Percentiles rank a stretch among this genome's conserved stretches.
phyloP scores from a whole-genome alignment of 2,113 vertebrate species.

The Pontoporia blainvillei region DNA sequence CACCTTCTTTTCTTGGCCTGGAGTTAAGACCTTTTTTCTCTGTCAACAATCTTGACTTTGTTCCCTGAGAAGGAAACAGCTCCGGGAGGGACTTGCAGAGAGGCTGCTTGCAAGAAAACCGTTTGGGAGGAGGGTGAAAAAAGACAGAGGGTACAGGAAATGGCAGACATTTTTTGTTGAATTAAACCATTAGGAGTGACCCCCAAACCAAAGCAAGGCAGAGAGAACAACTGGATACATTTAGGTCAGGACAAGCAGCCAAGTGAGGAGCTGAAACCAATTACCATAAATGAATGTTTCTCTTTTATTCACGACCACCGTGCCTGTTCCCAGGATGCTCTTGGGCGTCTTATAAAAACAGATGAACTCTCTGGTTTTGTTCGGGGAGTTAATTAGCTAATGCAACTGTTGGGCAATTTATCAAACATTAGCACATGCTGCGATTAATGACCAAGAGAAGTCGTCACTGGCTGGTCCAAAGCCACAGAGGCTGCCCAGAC shows the following conservation, averaged over 20 bases:
- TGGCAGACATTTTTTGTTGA: constrained; percentile 96
- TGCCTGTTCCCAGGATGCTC: constrained; percentile 90
- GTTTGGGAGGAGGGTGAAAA: constrained; percentile 92
- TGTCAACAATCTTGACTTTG: constrained; percentile 90
- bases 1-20: constrained; percentile 71
- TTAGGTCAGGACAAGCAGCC: constrained; percentile 90
- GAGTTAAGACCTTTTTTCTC: constrained; percentile 81
- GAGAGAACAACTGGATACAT: constrained; percentile 92
- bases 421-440: constrained; percentile 86
- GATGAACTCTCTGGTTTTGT: constrained; percentile 88
- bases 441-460: constrained; percentile 82
- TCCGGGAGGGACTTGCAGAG: constrained; percentile 78
- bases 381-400: constrained; percentile 88
- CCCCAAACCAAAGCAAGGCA: constrained; percentile 88
- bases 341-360: constrained; percentile 89
- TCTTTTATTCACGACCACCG: constrained; percentile 91
- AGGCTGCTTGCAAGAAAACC: constrained; percentile 82
- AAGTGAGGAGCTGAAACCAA: constrained; percentile 92
- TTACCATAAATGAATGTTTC: constrained; percentile 92
- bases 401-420: constrained; percentile 87
- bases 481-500: not conserved
- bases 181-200: constrained; percentile 97
- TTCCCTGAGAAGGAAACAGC: constrained; percentile 85
- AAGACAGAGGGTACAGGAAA: constrained; percentile 97
- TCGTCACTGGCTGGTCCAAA: constrained; percentile 67